Evolutionary conservation across 2,888 invertebrate genomes (phyloP).

Genomic region (Agonopterix subpropinquella): DNA sequence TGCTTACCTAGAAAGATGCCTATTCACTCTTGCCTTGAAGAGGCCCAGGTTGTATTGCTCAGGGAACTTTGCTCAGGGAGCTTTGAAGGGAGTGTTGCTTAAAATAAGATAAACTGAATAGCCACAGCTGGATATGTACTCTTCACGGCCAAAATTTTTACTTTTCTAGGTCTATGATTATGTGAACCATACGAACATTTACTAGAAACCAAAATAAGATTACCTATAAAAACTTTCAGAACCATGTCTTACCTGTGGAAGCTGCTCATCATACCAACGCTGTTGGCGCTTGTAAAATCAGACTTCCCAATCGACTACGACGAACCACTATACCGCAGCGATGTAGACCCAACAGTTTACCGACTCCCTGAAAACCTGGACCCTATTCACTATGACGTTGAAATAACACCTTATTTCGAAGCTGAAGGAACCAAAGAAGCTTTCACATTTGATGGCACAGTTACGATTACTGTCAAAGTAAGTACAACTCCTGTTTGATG

Average conservation of each 20-base stretch:
- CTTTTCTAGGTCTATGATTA: too few species aligned
- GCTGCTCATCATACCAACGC: conserved; percentile 32
- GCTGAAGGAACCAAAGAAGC: conserved; percentile 32
- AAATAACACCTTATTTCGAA: conserved; percentile 71
- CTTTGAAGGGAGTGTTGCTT: too few species aligned
- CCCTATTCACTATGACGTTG: conserved; percentile 70
- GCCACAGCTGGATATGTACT: too few species aligned
- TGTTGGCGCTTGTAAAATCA: conserved; percentile 30
- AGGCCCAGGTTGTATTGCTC: too few species aligned
- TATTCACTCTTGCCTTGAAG: too few species aligned
- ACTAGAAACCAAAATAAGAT: too few species aligned
- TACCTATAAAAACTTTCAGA: conserved; percentile 15
- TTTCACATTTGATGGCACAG: conserved; percentile 66
- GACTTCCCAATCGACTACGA: conserved; percentile 47
- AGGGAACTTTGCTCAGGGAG: too few species aligned
- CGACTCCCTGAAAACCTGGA: conserved; percentile 59
- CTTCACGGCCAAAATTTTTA: too few species aligned
- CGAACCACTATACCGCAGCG: conserved; percentile 14
- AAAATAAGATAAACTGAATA: too few species aligned
- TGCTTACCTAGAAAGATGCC: too few species aligned
- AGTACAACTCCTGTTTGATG: conserved; percentile 15
- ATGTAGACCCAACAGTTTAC: conserved; percentile 27
- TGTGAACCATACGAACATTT: too few species aligned
- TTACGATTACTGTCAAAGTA: conserved; percentile 50
- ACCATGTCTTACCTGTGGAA: conserved; percentile 29